Percentiles rank a stretch among this genome's conserved stretches.
These are phyloP conservation scores for Gymnothorax javanicus DNA, from an alignment of 2,797 vertebrate species.

Conservation along the genomic window DNA sequence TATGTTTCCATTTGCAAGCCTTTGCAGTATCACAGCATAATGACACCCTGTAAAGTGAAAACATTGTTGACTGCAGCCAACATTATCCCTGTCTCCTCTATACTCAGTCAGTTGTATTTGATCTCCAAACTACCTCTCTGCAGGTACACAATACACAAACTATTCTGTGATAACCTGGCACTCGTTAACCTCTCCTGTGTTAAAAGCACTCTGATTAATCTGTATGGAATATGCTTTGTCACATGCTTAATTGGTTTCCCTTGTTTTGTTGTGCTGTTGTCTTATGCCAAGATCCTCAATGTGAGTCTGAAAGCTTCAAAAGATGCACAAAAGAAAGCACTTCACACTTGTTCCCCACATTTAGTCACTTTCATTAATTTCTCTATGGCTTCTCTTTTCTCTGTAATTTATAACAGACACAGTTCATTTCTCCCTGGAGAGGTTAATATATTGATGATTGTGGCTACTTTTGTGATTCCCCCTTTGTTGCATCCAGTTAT, in stretches of 20 bases:
- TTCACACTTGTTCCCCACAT: constrained; percentile 49
- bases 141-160: not conserved
- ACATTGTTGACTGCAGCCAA: constrained; percentile 44
- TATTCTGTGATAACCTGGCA: constrained; percentile 34
- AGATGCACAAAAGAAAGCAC: constrained; percentile 33
- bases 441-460: not conserved
- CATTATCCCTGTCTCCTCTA: not conserved
- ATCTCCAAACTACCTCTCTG: not conserved
- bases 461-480: constrained; percentile 12
- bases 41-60: constrained; percentile 51
- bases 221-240: not conserved
- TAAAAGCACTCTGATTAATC: not conserved
- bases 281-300: constrained; percentile 53
- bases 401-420: not conserved
- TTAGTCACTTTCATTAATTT: constrained; percentile 61
- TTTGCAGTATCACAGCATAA: constrained; percentile 40
- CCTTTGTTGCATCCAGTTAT: constrained; percentile 23
- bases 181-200: constrained; percentile 34
- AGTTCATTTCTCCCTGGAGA: not conserved
- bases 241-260: not conserved
- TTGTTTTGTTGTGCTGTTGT: constrained; percentile 5
- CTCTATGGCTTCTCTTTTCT: constrained; percentile 33
- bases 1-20: not conserved
- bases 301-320: constrained; percentile 24
- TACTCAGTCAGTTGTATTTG: not conserved